Base-by-base conservation (phyloP, 2,888 invertebrate genomes). In the Oscheius sp. region DNA sequence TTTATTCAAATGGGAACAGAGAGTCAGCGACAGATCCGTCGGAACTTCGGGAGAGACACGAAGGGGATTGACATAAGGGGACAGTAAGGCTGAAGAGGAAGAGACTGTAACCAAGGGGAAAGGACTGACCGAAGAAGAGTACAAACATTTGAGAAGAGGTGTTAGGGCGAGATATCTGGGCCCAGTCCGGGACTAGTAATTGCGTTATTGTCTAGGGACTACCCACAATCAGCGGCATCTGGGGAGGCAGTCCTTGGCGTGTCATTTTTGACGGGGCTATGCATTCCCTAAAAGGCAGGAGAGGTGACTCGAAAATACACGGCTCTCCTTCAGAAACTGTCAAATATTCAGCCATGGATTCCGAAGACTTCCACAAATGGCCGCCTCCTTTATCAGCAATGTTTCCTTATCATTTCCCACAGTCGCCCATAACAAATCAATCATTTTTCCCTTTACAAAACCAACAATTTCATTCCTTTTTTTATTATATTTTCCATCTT, bases 201-300 rank as follows among this genome's bases (percentile, higher is more conserved):
- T 66, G 66, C 27, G 66, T 66, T 61, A 66, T 66, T 66, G 66
- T 66, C 66, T 52, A 66, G 63, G 63, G 63, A 63, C 63, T n/a
- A 63, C 63, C 63, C 63, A 63, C 63, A 66, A 66, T 66, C 66
- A 66, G 66, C 66, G 52, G 66, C 66, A 66, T 66, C 66, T 66
- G 52, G 52, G 61, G 58, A 35, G 35, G 58, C 49, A 16, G n/a
- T 49, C 49, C 49, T 18, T 49, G n/a, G 49, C n/a, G 16, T 55
- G 55, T 55, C 55, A 55, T 55, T 55, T 55, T 25, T 55, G 55
- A 55, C 21, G 55, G n/a, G n/a, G 25, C 21, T 23, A 55, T 55
- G 55, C 55, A 55, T 55, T 55, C 25, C 25, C 21, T 18, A 55
- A 13, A 6, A 55, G 55, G 21, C 3, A 13, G 21, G 49, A 49